Conservation (phyloP, 2,888 invertebrate species). For the Nemurella pictetii region DNA sequence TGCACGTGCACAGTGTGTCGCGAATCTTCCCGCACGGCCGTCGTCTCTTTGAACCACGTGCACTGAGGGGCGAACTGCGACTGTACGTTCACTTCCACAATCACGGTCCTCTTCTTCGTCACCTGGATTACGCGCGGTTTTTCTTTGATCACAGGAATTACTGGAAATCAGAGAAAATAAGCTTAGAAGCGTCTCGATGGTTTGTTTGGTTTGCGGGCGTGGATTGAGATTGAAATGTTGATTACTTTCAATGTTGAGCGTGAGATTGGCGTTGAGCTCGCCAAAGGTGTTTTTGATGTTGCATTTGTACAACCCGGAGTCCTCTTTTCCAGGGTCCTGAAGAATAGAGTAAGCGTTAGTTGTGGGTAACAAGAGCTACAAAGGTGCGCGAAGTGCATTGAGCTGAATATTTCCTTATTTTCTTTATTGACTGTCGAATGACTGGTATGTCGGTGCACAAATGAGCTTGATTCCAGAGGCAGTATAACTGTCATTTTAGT, state of each 20-base stretch:
- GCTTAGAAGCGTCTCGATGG: neutral
- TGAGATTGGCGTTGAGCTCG: slow-evolving; percentile 95
- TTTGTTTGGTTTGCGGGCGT: slow-evolving; percentile 74
- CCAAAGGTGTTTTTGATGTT: slow-evolving; percentile 95
- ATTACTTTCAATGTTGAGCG: slow-evolving; percentile 97
- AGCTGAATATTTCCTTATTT: too few relatives aligned
- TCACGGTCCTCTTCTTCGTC: slow-evolving; percentile 87
- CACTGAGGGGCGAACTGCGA: slow-evolving; percentile 92
- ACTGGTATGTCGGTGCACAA: too few relatives aligned
- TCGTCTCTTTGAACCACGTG: slow-evolving; percentile 89
- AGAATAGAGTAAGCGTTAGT: too few relatives aligned
- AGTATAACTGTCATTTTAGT: too few relatives aligned
- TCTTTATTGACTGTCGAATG: too few relatives aligned
- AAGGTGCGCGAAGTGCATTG: too few relatives aligned
- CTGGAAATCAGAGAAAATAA: slow-evolving; percentile 54
- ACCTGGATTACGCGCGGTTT: slow-evolving; percentile 90
- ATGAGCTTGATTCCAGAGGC: too few relatives aligned
- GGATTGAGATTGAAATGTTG: slow-evolving; percentile 42
- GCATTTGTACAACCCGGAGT: slow-evolving; percentile 97
- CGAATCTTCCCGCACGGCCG: slow-evolving; percentile 74
- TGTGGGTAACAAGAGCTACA: too few relatives aligned
- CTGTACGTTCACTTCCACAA: slow-evolving; percentile 91
- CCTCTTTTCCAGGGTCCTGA: slow-evolving; percentile 88
- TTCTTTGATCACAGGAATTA: slow-evolving; percentile 91
- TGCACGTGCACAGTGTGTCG: slow-evolving; percentile 77